Conservation (phyloP, 1,140 invertebrate species). For the Metaphire vulgaris region DNA sequence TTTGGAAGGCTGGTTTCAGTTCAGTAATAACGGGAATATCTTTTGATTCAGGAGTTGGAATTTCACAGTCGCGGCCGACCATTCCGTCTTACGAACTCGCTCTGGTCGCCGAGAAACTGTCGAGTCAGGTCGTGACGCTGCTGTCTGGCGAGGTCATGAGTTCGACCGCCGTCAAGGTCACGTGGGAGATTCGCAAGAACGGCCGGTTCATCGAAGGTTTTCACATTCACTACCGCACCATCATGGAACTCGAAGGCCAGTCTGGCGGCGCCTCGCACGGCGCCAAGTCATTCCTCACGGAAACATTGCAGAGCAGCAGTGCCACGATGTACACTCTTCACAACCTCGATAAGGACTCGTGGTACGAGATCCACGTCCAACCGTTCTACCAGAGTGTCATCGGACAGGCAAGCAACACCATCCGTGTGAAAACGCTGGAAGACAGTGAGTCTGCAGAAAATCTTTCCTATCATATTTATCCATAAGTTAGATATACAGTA, state of each 20-base stretch:
- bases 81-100: conserved; percentile 24
- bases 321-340: conserved; percentile 60
- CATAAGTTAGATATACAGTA: too few species aligned
- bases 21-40: too few species aligned
- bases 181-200: conserved; percentile 62
- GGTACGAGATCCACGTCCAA: conserved; percentile 66
- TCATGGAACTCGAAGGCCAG: conserved; percentile 52
- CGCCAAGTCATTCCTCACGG: conserved; percentile 27
- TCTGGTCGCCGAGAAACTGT: conserved; percentile 28
- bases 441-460: conserved; percentile 47
- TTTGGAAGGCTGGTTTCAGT: too few species aligned
- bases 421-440: conserved; percentile 53
- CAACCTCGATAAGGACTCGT: conserved; percentile 71
- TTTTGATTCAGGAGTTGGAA: conserved; percentile 1
- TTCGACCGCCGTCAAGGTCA: conserved; percentile 72
- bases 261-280: neutral
- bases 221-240: conserved; percentile 81
- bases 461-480: too few species aligned
- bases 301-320: conserved; percentile 41
- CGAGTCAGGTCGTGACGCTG: conserved; percentile 10
- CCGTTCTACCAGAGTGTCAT: conserved; percentile 63
- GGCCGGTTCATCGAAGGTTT: conserved; percentile 69
- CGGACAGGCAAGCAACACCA: conserved; percentile 62
- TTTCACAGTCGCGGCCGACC: conserved; percentile 15
- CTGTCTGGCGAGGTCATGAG: conserved; percentile 62